Evolutionary conservation across 2,797 vertebrate genomes (phyloP), one percentile per base, ranked within the genome.

Genomic region (Heterohyrax brucei): DNA sequence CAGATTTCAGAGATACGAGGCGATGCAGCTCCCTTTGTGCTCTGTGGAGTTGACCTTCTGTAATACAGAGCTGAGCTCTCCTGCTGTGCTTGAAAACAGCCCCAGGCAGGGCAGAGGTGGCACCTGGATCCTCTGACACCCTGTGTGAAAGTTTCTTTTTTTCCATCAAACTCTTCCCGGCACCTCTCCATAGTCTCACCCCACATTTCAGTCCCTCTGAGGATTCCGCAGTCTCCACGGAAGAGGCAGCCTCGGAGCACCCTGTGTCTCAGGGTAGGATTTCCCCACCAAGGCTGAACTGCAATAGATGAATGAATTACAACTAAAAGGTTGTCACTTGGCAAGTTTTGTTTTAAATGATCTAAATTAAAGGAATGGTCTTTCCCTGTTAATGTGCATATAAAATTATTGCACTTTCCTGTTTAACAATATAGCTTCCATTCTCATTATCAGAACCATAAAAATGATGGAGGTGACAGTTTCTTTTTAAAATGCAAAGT

Each of bases 281-380:
- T 97, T 96, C 95, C 50, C 93, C 73, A 12, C 0, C 18, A 95
- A 94, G 77, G 87, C 46, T 12, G 61, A 87, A 61, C 53, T 61
- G 84, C 77, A 14, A 9, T 64, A 94, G 93, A 86, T 89, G 98
- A 96, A 96, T 97, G 95, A 97, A 96, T 98, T 96, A 94, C 96
- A 98, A 87, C 93, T 93, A 96, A 98, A 98, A 97, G 92, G 87
- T 92, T 98, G 96, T 97, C 85, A 97, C 97, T 97, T 98, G 89
- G 76, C 98, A 97, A 98, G 95, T 97, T 98, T 98, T 98, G 84
- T 97, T 98, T 98, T 96, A 98, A 98, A 98, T 98, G 97, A 98
- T 96, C 53, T 89, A 95, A 98, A 98, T 98, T 95, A 98, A 98
- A 98, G 89, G 85, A 98, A 97, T 22, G 1, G 64, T 92, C 97